Conservation (phyloP, 2,797 vertebrate genomes). For the Hemitrygon akajei region DNA sequence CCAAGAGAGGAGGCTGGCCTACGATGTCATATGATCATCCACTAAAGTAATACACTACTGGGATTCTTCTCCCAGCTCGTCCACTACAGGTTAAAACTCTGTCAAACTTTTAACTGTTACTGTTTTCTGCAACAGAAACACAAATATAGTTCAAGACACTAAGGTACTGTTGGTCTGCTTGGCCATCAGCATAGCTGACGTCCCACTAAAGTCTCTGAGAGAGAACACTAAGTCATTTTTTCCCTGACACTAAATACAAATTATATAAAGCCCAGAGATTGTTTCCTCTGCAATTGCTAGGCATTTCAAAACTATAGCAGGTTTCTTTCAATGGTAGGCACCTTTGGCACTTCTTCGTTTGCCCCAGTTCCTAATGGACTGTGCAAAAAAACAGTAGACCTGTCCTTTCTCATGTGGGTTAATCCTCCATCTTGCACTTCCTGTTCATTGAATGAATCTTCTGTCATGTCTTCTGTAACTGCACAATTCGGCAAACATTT, state of each 20-base stretch:
- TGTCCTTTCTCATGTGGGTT: background rate
- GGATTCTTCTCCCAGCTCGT: background rate
- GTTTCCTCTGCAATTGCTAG: background rate
- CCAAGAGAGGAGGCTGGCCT: background rate
- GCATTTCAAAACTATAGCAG: background rate
- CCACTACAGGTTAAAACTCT: background rate
- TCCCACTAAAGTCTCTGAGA: background rate
- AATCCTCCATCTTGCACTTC: background rate
- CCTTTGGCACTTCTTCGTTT: background rate
- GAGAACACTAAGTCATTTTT: slow-evolving; percentile 8
- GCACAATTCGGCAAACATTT: background rate
- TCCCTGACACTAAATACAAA: slow-evolving; percentile 10
- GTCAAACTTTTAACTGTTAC: background rate
- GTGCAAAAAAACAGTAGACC: background rate
- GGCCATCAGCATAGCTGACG: background rate
- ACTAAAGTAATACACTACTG: background rate
- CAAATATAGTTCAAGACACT: slow-evolving; percentile 17
- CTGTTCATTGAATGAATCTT: background rate
- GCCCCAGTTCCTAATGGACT: background rate
- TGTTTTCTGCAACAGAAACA: background rate
- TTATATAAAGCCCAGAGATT: background rate
- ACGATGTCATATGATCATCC: background rate
- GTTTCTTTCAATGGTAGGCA: background rate
- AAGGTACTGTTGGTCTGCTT: background rate
- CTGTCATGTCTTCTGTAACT: background rate